Base-by-base conservation (phyloP, 2,888 invertebrate genomes). In the Patella pellucida region DNA sequence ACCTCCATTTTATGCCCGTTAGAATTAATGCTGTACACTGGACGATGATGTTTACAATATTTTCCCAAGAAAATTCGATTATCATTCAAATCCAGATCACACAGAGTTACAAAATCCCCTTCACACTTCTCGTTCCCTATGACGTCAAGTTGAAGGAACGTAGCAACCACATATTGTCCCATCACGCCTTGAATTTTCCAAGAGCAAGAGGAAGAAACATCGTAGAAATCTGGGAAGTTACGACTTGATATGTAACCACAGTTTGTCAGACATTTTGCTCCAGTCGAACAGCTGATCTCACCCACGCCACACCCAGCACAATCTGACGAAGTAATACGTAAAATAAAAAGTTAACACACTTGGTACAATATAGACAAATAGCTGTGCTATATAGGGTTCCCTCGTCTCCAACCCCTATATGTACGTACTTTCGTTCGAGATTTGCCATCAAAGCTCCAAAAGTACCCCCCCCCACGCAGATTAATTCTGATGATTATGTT, bases 181-280 rank as follows among this genome's bases (percentile, higher is more conserved):
- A 68, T 52, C 15, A 11, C 31, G 27, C 73, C 73, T 51, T 68
- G 62, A 27, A 73, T 73, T 50, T 27, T 73, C 73, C 73, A 73
- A 23, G 50, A 51, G 23, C 73, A 73, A 68, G 50, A 52, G 7
- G 68, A 15, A 9, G 73, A 73, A 3, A 73, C 67, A 5, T 67
- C 68, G 27, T 73, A 73, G 68, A 51, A n/a, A 68, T 67, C 52
- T 19, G 73, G 73, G 68, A 67, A 73, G 51, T 51, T 54, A 23
- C 52, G 68, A 31, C 73, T 73, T 15, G 73, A 51, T 19, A 73
- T 73, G 23, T 68, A 73, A 51, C 73, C 73, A 73, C 73, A 73
- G 9, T 19, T 50, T 50, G 31, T 15, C 12, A 50, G 9, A 68
- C 73, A 73, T 27, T 27, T 50, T 16, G 68, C 67, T 41, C 51